Base-by-base conservation (phyloP, 2,797 vertebrate species). In the Eleutherodactylus coqui region DNA sequence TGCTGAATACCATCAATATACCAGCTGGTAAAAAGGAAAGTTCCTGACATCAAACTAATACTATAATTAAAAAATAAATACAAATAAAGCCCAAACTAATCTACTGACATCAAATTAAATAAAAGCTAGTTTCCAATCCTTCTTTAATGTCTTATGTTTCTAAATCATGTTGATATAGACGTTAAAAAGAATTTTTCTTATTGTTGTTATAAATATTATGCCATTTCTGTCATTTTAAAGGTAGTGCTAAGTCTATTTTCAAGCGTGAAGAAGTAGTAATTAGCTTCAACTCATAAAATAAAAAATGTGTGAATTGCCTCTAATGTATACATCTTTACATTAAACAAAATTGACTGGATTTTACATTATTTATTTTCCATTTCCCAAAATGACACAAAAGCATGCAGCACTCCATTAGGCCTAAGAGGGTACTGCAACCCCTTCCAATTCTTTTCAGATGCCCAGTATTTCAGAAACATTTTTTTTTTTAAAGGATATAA, bases 11-110 rank as follows among this genome's bases (percentile, higher is more conserved):
- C 62, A 70, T 62, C 81, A 83, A 73, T 51, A 83, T 36, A 58
- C 16, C 34, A 77, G 73, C 14, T 10, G 73, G 41, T 2, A 53
- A 38, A 82, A 69, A 87, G 64, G 72, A 83, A 87, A 78, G 47
- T 69, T 70, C 43, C 47, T 27, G 73, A 82, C 47, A 82, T 77
- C 9, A 49, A 70, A 24, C 49, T 82, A 78, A 83, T 83, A 83
- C 9, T 47, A 58, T 75, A 69, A 58, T 80, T 72, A 64, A 47
- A 80, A 81, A 64, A 49, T 29, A 19, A 4, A 29, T 13, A 32
- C 21, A 69, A 45, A 29, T 47, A 49, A 58, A 78, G 34, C 49
- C 24, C 41, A 80, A 82, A 78, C 21, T 60, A 70, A 78, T 78
- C 73, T 86, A 69, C 70, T 70, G 49, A 60, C 80, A 58, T 69